Base-by-base conservation (phyloP, 1,140 invertebrate species). In the Acyrthosiphon pisum region DNA sequence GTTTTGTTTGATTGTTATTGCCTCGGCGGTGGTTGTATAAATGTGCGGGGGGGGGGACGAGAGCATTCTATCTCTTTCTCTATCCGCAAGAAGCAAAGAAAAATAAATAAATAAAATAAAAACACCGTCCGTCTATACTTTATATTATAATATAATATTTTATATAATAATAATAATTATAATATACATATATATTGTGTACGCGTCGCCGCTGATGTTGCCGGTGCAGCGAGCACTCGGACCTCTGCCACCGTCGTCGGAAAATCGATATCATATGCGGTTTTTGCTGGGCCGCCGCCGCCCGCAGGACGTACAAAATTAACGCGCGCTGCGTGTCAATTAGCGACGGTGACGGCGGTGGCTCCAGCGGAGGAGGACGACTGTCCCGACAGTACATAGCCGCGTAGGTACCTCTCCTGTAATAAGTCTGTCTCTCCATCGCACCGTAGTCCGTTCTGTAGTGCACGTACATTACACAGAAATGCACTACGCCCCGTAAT, bases 1-100 rank as follows among this genome's bases (percentile, higher is more conserved):
- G 41, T 92, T 92, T 92, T 50, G 91, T 92, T 92, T 92, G 76
- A 83, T 92, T 92, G 91, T 92, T 92, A 92, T 92, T 92, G 90
- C 90, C 90, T 46, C 86, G 46, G 46, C 83, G 48, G 35, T 20
- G 48, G 89, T 90, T 26, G 56, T 90, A 37, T 37, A 68, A 48
- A 91, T 81, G 76, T 44, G 88, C 6, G 23, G 18, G 1, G 46
- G 50, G 6, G 8, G 2, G 30, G n/a, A 46, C 20, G 50, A 50
- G 88, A 37, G 48, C 30, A 26, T 56, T 89, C 88, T 22, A 7
- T 26, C 7, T 53, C 1, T 23, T 3, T 30, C 44, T 46, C 26
- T 41, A 44, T 6, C 44, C 14, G 81, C 30, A 46, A 44, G 37
- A 44, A 18, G 35, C 30, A n/a, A 35, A n/a, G 14, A 37, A 83